Base-by-base conservation (phyloP, 1,140 invertebrate genomes). In the Brachionus rubens region DNA sequence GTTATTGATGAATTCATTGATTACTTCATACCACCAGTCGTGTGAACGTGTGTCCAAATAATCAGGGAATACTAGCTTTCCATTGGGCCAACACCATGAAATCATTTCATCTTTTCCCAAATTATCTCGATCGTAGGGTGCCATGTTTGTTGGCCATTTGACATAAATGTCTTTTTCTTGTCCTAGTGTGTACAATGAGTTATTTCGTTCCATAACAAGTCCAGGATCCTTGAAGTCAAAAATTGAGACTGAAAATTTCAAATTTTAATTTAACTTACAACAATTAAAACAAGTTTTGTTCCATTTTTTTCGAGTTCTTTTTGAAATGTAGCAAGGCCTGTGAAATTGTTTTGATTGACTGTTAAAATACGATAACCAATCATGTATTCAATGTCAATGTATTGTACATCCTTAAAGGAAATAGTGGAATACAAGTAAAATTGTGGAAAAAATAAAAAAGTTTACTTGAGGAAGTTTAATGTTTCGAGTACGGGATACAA, bases 141-240 rank as follows among this genome's bases (percentile, higher is more conserved):
- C 33, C 28, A 76, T 75, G 9, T 16, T n/a, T n/a, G 48, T 75
- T 33, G 70, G 59, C 48, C 80, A 79, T 75, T 85, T 85, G 4
- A 93, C 84, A 79, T 93, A 92, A 43, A 93, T 86, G 50, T 89
- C 86, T 83, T 88, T 83, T 78, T 88, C 86, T 2, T 91, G 67
- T 12, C 80, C 82, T 28, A 79, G 21, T 43, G 81, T 79, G 78
- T 79, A 82, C 3, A 80, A 78, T 3, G 54, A 46, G 52, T 82
- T 82, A 7, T 79, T 77, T 19, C 80, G 65, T 28, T 77, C 80
- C 54, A 78, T 81, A 50, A 79, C 79, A 14, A 85, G 83, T 19
- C 80, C 82, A 36, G 84, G 83, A 78, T 85, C 83, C 82, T 62
- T 21, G 33, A n/a, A 54, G 14, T 33, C n/a, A n/a, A n/a, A n/a